Conservation (phyloP, 2,113 vertebrate genomes). For the Sebastes schlegelii region DNA sequence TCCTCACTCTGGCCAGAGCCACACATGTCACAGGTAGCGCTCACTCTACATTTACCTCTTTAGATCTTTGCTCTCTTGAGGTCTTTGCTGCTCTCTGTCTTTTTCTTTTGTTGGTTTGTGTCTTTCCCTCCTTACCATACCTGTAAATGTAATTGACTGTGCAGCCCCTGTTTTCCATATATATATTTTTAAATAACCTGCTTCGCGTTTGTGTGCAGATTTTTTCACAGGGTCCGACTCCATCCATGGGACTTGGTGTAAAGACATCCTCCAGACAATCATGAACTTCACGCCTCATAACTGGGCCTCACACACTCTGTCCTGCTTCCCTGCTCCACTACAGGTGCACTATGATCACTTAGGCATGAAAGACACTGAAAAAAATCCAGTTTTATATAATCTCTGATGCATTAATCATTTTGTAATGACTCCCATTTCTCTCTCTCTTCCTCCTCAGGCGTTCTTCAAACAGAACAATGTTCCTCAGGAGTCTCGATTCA, state of each 20-base stretch:
- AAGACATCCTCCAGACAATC: constrained; percentile 98
- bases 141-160: no score
- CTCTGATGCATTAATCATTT: not conserved
- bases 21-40: constrained; percentile 95
- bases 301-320: constrained; percentile 98
- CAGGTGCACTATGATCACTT: constrained; percentile 85
- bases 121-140: no score
- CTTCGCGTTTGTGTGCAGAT: constrained; percentile 81
- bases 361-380: not conserved
- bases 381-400: not conserved
- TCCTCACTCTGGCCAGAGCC: constrained; percentile 95
- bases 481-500: constrained; percentile 98
- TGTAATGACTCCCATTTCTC: not conserved
- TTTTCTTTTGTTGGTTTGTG: no score
- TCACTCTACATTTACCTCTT: not conserved
- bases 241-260: constrained; percentile 99
- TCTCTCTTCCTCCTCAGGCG: constrained; percentile 82
- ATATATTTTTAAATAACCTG: not conserved
- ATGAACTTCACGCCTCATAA: constrained; percentile 99
- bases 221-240: constrained; percentile 99
- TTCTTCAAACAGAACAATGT: constrained; percentile 99
- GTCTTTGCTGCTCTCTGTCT: not conserved
- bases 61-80: not conserved
- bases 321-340: constrained; percentile 96
- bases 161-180: no score